Evolutionary conservation across 2,113 vertebrate genomes (phyloP), one percentile per base, ranked within the genome.

Genomic region (Muntiacus muntjak): DNA sequence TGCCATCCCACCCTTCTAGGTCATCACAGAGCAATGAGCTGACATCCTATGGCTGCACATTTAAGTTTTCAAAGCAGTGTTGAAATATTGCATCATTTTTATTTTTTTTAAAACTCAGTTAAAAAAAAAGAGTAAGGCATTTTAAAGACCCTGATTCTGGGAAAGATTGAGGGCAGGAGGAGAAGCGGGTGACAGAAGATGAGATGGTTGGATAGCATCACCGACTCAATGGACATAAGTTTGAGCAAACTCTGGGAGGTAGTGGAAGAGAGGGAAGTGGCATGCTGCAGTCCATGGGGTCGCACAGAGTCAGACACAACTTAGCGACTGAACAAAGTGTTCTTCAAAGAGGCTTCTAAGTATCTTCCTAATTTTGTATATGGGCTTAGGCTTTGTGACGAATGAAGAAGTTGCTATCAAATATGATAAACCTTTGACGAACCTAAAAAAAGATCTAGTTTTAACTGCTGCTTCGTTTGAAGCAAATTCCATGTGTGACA

Each of bases 351-450:
- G 99, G 99, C 99, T 99, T 99, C 99, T 99, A 99, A 99, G 99
- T 98, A 99, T 99, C 99, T 99, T 99, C 99, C 98, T 99, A 99
- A 99, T 99, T 99, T 99, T 99, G 99, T 99, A 99, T 99, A 99
- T 99, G 99, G 99, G 99, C 99, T 99, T 99, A 99, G 99, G 99
- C 99, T 99, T 99, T 99, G 99, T 99, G 99, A 99, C 99, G 99
- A 99, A 99, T 99, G 99, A 99, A 97, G 95, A 99, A 99, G 99
- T 99, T 99, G 99, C 99, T 99, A 99, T 99, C 99, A 99, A 99
- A 99, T 99, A 99, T 74, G 98, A 98, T 98, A 99, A 98, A 98
- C 98, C 55, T 98, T 98, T 95, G 98, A 98, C 98, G 98, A 98
- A 96, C 95, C 99, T 99, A 98, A 76, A 43, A 76, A 76, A 86